phyloP scores from a whole-genome alignment of 2,797 vertebrate species.

The Argyrosomus regius region DNA sequence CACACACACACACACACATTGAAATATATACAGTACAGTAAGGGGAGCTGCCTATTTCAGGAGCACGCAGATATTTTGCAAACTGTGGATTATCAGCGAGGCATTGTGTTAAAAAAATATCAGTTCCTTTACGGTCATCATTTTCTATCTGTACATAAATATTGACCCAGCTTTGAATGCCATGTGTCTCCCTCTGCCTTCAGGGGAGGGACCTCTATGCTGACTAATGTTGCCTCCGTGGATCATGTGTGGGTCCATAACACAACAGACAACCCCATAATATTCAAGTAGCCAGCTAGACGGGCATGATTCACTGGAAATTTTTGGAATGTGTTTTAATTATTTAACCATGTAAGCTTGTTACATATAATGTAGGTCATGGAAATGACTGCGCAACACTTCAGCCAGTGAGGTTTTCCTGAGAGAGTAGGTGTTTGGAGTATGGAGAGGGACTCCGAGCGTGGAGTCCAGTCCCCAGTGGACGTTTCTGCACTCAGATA shows the following conservation, averaged over 20 bases:
- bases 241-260: conserved; percentile 69
- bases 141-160: conserved; percentile 65
- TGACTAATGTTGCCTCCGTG: conserved; percentile 72
- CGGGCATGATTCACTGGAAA: conserved; percentile 43
- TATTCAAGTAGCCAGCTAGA: conserved; percentile 50
- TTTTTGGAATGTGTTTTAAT: conserved; percentile 63
- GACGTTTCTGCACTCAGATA: conserved; percentile 46
- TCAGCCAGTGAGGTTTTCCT: conserved; percentile 37
- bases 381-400: conserved; percentile 55
- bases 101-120: conserved; percentile 16
- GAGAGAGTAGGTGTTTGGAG: conserved; percentile 51
- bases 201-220: conserved; percentile 68
- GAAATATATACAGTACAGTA: conserved; percentile 43
- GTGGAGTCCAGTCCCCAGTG: conserved; percentile 31
- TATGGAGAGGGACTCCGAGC: conserved; percentile 29
- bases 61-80: conserved; percentile 44
- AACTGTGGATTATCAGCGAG: conserved; percentile 37
- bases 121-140: conserved; percentile 21
- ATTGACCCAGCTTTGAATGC: conserved; percentile 67
- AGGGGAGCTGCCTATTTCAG: conserved; percentile 31
- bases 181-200: conserved; percentile 76
- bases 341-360: conserved; percentile 56
- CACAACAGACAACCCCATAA: conserved; percentile 52
- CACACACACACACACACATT: conserved; percentile 27
- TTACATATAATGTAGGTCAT: conserved; percentile 70